A percentile compares a stretch with the other conserved stretches of the same genome.
Evolutionary conservation across 2,888 invertebrate genomes (phyloP).

Genomic region (Macaria liturata): DNA sequence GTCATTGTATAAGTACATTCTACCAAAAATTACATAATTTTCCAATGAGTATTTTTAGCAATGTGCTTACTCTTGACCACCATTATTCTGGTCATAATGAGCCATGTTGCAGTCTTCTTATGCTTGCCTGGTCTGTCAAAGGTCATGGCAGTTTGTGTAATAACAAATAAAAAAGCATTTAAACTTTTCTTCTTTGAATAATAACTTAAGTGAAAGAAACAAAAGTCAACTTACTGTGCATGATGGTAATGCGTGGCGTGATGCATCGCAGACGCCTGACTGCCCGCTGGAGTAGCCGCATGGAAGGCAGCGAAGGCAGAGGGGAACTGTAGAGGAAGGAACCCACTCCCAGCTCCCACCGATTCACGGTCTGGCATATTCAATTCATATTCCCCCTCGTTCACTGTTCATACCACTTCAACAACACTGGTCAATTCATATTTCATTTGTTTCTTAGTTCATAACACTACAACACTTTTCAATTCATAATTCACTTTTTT

Average conservation of each 20-base stretch:
- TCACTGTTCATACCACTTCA: conserved; percentile 28
- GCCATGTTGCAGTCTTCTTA: no score
- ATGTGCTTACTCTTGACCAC: no score
- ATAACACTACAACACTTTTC: conserved; percentile 43
- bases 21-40: no score
- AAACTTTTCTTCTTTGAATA: no score
- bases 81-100: no score
- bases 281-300: conserved; percentile 84
- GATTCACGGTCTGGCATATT: conserved; percentile 81
- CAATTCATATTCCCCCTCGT: conserved; percentile 55
- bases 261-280: conserved; percentile 83
- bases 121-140: no score
- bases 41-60: no score
- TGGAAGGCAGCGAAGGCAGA: conserved; percentile 85
- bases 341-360: conserved; percentile 81
- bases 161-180: no score
- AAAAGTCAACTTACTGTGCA: conserved; percentile 68
- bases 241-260: conserved; percentile 81
- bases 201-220: no score
- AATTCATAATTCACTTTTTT: no score
- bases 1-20: no score
- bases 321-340: conserved; percentile 82
- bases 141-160: no score
- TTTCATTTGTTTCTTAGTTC: conserved; percentile 30
- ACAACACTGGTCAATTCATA: conserved; percentile 47